Evolutionary conservation across 2,113 vertebrate genomes (phyloP).

Genomic region (Castor canadensis): DNA sequence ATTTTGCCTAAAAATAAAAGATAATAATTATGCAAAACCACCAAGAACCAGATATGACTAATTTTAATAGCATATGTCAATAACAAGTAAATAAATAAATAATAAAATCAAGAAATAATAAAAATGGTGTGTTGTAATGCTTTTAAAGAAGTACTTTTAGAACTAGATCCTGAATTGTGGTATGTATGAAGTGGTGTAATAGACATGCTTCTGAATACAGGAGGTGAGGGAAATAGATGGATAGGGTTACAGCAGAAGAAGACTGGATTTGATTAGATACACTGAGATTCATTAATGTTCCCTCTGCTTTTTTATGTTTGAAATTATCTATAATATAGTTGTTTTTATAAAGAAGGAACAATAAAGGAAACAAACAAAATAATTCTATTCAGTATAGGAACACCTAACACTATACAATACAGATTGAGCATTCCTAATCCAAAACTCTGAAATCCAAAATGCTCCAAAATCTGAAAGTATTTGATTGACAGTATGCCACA

Average conservation of each 20-base stretch:
- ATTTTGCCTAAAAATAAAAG: slow-evolving; percentile 41
- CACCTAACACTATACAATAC: neutral
- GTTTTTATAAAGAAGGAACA: slow-evolving; percentile 1
- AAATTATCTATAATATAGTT: slow-evolving; percentile 34
- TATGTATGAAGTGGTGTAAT: neutral
- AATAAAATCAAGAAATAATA: slow-evolving; percentile 29
- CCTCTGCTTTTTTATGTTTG: slow-evolving; percentile 33
- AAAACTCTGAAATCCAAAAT: neutral
- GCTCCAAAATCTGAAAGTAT: neutral
- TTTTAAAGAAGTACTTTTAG: neutral
- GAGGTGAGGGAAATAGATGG: neutral
- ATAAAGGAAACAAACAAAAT: slow-evolving; percentile 31
- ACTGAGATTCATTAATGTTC: neutral
- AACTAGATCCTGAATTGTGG: slow-evolving; percentile 22
- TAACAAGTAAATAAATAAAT: neutral
- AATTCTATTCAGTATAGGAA: slow-evolving; percentile 23
- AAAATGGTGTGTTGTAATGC: neutral
- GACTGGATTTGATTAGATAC: neutral
- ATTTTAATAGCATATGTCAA: slow-evolving; percentile 38
- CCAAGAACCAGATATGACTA: slow-evolving; percentile 27
- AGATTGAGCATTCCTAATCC: neutral
- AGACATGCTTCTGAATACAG: slow-evolving; percentile 19
- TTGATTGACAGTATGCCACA: neutral
- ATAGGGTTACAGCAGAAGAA: neutral
- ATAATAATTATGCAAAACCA: slow-evolving; percentile 22